phyloP scores from a whole-genome alignment of 2,113 vertebrate species.

The Todiramphus saurophagus region DNA sequence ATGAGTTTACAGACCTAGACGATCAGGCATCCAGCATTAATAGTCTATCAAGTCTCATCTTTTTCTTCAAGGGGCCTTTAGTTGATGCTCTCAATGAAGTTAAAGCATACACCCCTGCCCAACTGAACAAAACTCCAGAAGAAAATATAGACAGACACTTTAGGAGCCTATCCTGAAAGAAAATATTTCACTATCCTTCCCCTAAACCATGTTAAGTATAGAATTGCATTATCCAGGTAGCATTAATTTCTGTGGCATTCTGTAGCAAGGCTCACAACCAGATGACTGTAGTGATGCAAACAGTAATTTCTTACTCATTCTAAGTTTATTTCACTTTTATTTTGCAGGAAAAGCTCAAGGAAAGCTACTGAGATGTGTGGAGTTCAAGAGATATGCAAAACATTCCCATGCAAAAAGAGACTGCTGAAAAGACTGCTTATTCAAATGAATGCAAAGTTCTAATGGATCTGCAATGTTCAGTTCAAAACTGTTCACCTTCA shows the following conservation, averaged over 20 bases:
- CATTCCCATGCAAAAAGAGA: not conserved
- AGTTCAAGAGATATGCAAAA: not conserved
- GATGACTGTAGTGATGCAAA: not conserved
- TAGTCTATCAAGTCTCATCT: not conserved
- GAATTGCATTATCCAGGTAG: not conserved
- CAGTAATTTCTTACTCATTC: not conserved
- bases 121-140: not conserved
- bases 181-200: not conserved
- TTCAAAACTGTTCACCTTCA: not conserved
- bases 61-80: not conserved
- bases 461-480: not conserved
- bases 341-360: not conserved
- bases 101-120: not conserved
- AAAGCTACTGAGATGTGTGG: not conserved
- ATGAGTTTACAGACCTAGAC: not conserved
- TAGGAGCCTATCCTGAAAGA: not conserved
- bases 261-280: not conserved
- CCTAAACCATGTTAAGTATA: not conserved
- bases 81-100: not conserved
- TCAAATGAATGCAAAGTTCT: not conserved
- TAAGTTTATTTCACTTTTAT: not conserved
- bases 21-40: not conserved
- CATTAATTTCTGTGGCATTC: not conserved
- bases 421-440: not conserved
- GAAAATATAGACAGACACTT: not conserved